Conservation (phyloP, 2,113 vertebrate species). For the Bagarius yarrelli region DNA sequence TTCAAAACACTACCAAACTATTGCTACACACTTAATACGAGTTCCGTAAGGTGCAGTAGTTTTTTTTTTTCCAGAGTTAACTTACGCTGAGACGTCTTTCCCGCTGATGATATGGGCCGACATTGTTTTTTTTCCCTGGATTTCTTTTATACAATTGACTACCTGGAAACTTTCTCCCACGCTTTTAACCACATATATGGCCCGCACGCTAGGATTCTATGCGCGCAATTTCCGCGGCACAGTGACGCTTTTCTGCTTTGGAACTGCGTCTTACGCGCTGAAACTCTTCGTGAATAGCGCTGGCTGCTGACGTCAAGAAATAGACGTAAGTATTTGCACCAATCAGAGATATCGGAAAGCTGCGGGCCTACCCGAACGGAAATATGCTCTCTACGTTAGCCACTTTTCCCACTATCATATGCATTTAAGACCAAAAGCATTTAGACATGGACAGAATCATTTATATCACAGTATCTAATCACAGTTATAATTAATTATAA, state of each 20-base stretch:
- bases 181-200: not conserved
- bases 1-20: no score
- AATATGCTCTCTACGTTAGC: no score
- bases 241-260: not conserved
- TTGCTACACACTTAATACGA: not conserved
- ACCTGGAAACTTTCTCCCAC: not conserved
- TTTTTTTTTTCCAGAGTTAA: not conserved
- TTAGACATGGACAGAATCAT: no score
- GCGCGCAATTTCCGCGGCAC: not conserved
- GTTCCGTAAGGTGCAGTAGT: not conserved
- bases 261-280: no score
- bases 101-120: constrained; percentile 72
- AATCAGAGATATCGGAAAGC: not conserved
- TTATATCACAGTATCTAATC: no score
- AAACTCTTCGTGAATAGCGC: constrained; percentile 10
- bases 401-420: no score
- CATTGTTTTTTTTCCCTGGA: constrained; percentile 56
- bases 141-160: not conserved
- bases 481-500: no score
- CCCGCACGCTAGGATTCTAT: not conserved
- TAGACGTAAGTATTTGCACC: constrained; percentile 5
- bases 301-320: not conserved
- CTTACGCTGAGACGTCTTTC: constrained; percentile 76
- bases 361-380: not conserved
- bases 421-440: no score